Conservation (phyloP, 2,113 vertebrate species). For the Protomyctophum bolini region DNA sequence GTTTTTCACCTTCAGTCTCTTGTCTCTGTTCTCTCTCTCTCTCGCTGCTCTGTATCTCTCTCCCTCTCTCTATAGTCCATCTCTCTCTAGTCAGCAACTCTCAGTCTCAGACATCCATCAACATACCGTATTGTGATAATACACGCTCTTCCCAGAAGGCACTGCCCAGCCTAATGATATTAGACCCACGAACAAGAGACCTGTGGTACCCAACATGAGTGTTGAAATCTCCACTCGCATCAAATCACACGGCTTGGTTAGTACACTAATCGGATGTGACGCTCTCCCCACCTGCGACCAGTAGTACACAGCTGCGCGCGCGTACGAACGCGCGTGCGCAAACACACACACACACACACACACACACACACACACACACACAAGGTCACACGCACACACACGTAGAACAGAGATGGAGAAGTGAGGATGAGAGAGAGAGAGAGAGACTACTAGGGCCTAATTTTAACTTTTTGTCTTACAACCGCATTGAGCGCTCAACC, state of each 20-base stretch:
- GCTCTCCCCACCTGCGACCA: slow-evolving; percentile 57
- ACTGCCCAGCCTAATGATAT: slow-evolving; percentile 46
- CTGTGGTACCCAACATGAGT: slow-evolving; percentile 53
- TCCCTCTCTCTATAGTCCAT: background rate
- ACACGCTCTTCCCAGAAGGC: slow-evolving; percentile 20
- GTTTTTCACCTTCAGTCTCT: slow-evolving; percentile 43
- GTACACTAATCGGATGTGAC: slow-evolving; percentile 44
- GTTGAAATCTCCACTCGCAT: slow-evolving; percentile 45
- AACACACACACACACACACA: slow-evolving; percentile 19
- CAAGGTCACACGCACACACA: slow-evolving; percentile 19
- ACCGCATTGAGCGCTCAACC: no score
- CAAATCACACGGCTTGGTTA: slow-evolving; percentile 56
- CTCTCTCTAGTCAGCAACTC: background rate
- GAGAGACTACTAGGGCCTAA: no score
- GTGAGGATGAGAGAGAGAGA: no score
- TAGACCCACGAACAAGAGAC: slow-evolving; percentile 52
- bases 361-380: slow-evolving; percentile 8
- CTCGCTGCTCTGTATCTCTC: background rate
- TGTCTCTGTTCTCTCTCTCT: slow-evolving; percentile 11
- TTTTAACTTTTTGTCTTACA: no score
- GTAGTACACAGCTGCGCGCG: background rate
- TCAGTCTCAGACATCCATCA: slow-evolving; percentile 6
- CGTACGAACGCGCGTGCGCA: slow-evolving; percentile 1
- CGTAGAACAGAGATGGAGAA: background rate
- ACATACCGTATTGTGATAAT: background rate